phyloP scores from a whole-genome alignment of 92 coral and sea anemone species.

The Palythoa heliodiscus region DNA sequence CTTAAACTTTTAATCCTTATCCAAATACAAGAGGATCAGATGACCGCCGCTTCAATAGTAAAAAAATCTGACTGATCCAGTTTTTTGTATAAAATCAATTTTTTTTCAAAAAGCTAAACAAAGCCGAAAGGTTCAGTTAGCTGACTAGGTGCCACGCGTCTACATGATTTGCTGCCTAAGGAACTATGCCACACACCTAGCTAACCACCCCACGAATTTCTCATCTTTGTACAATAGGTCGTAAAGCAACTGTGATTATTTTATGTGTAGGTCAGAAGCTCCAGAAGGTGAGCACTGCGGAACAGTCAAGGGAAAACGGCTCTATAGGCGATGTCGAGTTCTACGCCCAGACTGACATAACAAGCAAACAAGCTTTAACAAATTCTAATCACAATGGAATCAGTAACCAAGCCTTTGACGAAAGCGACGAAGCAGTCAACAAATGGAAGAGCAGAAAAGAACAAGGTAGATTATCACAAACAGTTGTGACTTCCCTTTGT shows the following conservation, averaged over 20 bases:
- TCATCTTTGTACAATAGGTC: background rate
- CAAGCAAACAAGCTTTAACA: background rate
- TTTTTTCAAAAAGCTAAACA: too few relatives aligned
- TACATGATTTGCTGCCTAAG: too few relatives aligned
- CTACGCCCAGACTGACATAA: conserved; percentile 8
- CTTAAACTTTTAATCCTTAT: too few relatives aligned
- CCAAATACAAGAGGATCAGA: too few relatives aligned
- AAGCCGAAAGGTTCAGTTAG: too few relatives aligned
- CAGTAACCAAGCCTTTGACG: conserved; percentile 29
- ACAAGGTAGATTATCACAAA: background rate
- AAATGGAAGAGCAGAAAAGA: background rate
- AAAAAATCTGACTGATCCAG: too few relatives aligned
- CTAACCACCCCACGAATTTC: background rate
- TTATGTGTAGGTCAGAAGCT: background rate
- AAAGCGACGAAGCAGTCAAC: background rate
- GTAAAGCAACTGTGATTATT: background rate
- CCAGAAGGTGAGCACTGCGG: conserved; percentile 11
- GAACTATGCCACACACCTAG: too few relatives aligned
- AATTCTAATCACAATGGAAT: background rate
- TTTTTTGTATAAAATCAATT: too few relatives aligned
- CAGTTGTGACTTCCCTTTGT: too few relatives aligned
- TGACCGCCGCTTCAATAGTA: too few relatives aligned
- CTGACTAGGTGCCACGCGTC: too few relatives aligned
- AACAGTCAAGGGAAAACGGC: background rate
- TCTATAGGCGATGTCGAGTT: background rate